Conservation (phyloP, 30 jellyfish, hydroid and myxozoan genomes). For the Cassiopea andromeda region DNA sequence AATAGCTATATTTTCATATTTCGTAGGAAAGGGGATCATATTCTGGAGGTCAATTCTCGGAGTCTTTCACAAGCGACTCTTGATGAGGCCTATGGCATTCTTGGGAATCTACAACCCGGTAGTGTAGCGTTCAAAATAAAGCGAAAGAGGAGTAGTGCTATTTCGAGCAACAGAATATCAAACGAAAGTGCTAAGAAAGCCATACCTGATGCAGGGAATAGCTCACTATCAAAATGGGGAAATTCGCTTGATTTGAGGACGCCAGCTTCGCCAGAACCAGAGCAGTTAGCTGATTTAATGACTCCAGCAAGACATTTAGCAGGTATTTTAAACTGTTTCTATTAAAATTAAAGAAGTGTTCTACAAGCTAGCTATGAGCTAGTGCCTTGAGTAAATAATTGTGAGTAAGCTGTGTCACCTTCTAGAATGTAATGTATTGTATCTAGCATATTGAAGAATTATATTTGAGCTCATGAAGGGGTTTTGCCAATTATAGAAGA, state of each 20-base stretch:
- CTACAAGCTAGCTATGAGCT: too few relatives aligned
- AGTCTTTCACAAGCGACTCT: conserved; percentile 65
- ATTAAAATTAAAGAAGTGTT: background rate
- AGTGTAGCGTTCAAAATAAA: conserved; percentile 63
- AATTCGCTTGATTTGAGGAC: conserved; percentile 48
- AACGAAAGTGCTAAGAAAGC: conserved; percentile 53
- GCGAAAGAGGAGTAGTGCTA: conserved; percentile 36
- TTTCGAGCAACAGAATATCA: conserved; percentile 6
- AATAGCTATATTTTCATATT: background rate
- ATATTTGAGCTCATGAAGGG: too few relatives aligned
- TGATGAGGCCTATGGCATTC: conserved; percentile 79
- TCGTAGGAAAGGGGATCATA: conserved; percentile 83
- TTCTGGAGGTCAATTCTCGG: conserved; percentile 78
- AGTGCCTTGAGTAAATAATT: too few relatives aligned
- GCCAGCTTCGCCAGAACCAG: conserved; percentile 25
- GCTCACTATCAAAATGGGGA: conserved; percentile 72
- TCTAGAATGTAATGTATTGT: too few relatives aligned
- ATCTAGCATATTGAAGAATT: too few relatives aligned
- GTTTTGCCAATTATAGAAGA: too few relatives aligned
- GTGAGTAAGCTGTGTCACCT: too few relatives aligned
- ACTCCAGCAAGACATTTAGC: conserved; percentile 89
- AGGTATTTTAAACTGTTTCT: conserved; percentile 7
- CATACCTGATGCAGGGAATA: conserved; percentile 47
- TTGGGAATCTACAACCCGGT: conserved; percentile 89
- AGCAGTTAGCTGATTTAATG: conserved; percentile 75